phyloP scores from a whole-genome alignment of 1,140 invertebrate species.

The Lucilia cuprina region DNA sequence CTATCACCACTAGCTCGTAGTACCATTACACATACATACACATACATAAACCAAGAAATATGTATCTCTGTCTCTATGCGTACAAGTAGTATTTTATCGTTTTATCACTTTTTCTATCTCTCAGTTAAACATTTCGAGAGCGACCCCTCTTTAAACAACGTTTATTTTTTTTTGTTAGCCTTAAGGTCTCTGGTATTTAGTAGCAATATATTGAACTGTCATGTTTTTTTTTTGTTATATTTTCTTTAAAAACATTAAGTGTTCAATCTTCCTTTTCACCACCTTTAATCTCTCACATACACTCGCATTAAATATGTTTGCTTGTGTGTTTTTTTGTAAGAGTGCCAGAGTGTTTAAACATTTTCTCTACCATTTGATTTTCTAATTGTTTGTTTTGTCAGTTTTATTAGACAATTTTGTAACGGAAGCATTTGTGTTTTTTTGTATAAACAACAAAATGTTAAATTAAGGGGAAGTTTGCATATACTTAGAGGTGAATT shows the following conservation, averaged over 20 bases:
- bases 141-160: background rate
- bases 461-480: background rate
- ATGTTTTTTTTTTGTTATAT: background rate
- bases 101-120: background rate
- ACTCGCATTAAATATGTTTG: background rate
- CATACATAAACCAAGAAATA: too few species aligned
- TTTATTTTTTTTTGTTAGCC: background rate
- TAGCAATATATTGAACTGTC: background rate
- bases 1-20: background rate
- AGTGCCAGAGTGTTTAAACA: background rate
- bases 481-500: background rate
- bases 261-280: too few species aligned
- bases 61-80: too few species aligned
- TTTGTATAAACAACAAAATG: background rate
- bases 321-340: background rate
- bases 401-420: slow-evolving; percentile 12
- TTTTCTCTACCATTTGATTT: slow-evolving; percentile 17
- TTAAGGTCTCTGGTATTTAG: background rate
- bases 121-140: background rate
- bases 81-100: background rate
- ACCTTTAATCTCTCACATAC: too few species aligned
- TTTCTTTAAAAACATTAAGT: background rate
- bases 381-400: slow-evolving; percentile 17
- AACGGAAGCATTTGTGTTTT: background rate
- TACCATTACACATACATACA: background rate